Evolutionary conservation across 1,140 invertebrate species (phyloP).

Genomic region (Eumaeus atala): DNA sequence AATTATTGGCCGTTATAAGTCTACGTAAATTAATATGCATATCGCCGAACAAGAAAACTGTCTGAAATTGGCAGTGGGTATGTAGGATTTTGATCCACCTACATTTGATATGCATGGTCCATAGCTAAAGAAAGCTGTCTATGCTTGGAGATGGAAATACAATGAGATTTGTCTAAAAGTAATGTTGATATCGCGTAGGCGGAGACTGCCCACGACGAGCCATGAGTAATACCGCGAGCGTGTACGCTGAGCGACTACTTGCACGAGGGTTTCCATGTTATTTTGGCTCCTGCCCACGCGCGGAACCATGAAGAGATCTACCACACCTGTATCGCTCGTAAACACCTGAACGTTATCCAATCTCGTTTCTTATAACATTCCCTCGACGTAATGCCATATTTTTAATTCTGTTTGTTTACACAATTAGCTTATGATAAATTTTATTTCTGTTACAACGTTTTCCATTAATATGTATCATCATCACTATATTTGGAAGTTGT

Average conservation of each 20-base stretch:
- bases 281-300: slow-evolving; percentile 56
- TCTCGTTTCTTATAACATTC: slow-evolving; percentile 40
- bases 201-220: slow-evolving; percentile 41
- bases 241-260: slow-evolving; percentile 48
- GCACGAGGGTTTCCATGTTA: slow-evolving; percentile 49
- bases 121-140: too few species aligned
- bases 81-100: too few species aligned
- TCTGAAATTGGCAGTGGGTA: too few species aligned
- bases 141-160: too few species aligned
- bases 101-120: too few species aligned
- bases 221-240: slow-evolving; percentile 55
- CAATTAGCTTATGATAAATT: too few species aligned
- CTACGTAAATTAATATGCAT: too few species aligned
- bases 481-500: too few species aligned
- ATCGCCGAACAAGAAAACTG: too few species aligned
- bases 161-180: slow-evolving; percentile 28
- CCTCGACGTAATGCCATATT: slow-evolving; percentile 16
- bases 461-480: too few species aligned
- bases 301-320: slow-evolving; percentile 37
- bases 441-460: too few species aligned
- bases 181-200: slow-evolving; percentile 61
- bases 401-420: slow-evolving; percentile 3
- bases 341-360: slow-evolving; percentile 67
- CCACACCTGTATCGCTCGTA: slow-evolving; percentile 56
- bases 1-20: too few species aligned